phyloP scores from a whole-genome alignment of 2,113 vertebrate species.

The Madoqua kirkii region DNA sequence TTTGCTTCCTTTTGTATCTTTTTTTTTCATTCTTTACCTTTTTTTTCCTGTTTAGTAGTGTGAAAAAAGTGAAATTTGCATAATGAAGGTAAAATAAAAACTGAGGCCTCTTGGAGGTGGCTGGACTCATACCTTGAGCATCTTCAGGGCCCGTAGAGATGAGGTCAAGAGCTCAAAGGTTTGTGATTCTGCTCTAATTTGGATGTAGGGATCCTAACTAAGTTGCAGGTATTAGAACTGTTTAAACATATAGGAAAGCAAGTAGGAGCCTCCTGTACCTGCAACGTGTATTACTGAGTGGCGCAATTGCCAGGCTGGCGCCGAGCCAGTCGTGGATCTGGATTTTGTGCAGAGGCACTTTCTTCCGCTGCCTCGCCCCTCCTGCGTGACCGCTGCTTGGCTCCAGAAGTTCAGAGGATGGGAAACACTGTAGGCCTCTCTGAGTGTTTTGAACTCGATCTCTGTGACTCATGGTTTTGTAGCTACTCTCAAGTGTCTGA shows the following conservation, averaged over 20 bases:
- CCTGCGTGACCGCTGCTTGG: background rate
- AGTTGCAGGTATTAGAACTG: slow-evolving; percentile 56
- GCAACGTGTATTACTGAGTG: background rate
- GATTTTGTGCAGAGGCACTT: background rate
- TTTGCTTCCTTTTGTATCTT: background rate
- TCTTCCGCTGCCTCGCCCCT: background rate
- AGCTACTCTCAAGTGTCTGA: slow-evolving; percentile 46
- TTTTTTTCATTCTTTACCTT: background rate
- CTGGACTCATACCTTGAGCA: slow-evolving; percentile 17
- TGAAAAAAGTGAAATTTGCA: slow-evolving; percentile 16
- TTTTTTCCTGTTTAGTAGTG: background rate
- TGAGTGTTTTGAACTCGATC: slow-evolving; percentile 56
- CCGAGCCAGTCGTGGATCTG: background rate
- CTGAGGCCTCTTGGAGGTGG: slow-evolving; percentile 38
- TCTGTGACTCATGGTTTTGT: slow-evolving; percentile 53
- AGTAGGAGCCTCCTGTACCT: slow-evolving; percentile 9
- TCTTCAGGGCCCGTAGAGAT: slow-evolving; percentile 61
- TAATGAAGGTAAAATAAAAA: slow-evolving; percentile 3
- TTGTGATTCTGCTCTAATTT: slow-evolving; percentile 41
- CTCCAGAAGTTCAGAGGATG: background rate
- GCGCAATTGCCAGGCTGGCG: background rate
- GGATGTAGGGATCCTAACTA: slow-evolving; percentile 12
- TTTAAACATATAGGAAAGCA: slow-evolving; percentile 58
- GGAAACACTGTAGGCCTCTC: background rate
- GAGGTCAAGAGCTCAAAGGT: slow-evolving; percentile 66